A percentile compares a stretch with the other conserved stretches of the same genome.
These are phyloP conservation scores for Borostomias antarcticus DNA, from an alignment of 2,797 vertebrate genomes.

Conservation along the genomic window DNA sequence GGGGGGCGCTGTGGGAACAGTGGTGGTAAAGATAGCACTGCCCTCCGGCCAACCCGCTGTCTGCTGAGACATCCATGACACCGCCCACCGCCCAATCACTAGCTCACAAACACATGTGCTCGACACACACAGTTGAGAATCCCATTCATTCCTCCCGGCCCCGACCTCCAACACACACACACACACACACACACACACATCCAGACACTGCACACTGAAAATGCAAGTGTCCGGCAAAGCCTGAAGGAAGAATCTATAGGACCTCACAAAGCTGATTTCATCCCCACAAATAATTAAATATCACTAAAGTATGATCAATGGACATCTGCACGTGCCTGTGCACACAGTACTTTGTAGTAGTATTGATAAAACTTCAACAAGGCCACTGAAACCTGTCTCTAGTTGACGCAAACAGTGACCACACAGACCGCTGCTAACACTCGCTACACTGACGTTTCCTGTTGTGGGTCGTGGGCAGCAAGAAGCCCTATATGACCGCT, in stretches of 20 bases:
- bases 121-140: neutral
- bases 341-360: neutral
- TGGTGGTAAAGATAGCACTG: conserved; percentile 34
- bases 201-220: neutral
- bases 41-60: neutral
- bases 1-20: conserved; percentile 6
- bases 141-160: neutral
- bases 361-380: neutral
- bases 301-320: conserved; percentile 21
- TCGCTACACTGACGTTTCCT: neutral
- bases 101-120: neutral
- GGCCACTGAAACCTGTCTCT: neutral
- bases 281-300: neutral
- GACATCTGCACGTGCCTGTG: neutral
- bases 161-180: too few relatives aligned
- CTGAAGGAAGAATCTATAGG: neutral
- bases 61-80: neutral
- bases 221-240: neutral
- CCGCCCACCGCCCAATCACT: neutral
- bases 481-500: neutral
- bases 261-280: neutral
- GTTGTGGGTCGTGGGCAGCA: conserved; percentile 8
- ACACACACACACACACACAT: neutral
- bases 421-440: neutral
- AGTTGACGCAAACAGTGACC: neutral